phyloP scores from a whole-genome alignment of 2,888 invertebrate genomes.

The Dryocosmus kuriphilus region DNA sequence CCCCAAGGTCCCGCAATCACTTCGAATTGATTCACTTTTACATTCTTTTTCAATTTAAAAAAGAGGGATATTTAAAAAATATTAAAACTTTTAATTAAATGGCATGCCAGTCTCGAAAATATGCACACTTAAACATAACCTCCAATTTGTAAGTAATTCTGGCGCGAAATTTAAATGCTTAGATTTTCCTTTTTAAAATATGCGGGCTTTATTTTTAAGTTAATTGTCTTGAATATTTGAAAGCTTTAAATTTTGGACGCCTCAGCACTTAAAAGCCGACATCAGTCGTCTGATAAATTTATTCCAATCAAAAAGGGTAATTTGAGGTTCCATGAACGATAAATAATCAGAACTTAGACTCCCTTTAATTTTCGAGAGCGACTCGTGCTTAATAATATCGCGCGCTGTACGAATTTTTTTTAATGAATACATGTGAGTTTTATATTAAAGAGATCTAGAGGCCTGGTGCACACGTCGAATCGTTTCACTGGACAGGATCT shows the following conservation, averaged over 20 bases:
- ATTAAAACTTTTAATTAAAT: too few species aligned
- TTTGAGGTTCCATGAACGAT: conserved; percentile 3
- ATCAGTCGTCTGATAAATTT: neutral
- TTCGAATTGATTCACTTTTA: neutral
- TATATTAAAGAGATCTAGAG: conserved; percentile 4
- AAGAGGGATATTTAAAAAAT: too few species aligned
- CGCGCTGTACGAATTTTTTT: neutral
- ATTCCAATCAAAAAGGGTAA: neutral
- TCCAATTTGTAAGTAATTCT: too few species aligned
- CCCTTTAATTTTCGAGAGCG: conserved; percentile 11
- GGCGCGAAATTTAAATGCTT: too few species aligned
- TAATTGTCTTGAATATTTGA: too few species aligned
- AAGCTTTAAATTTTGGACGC: neutral
- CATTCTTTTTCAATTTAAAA: neutral
- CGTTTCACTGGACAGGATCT: conserved; percentile 22
- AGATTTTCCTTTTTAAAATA: too few species aligned
- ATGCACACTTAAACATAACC: too few species aligned
- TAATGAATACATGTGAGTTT: conserved; percentile 8
- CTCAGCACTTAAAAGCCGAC: neutral
- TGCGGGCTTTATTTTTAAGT: too few species aligned
- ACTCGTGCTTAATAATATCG: neutral
- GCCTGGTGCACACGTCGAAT: conserved; percentile 20
- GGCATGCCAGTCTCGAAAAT: too few species aligned
- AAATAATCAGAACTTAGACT: neutral
- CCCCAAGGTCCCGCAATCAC: neutral